These are phyloP conservation scores for Catocala nupta DNA, from an alignment of 2,888 invertebrate species.

Conservation along the genomic window DNA sequence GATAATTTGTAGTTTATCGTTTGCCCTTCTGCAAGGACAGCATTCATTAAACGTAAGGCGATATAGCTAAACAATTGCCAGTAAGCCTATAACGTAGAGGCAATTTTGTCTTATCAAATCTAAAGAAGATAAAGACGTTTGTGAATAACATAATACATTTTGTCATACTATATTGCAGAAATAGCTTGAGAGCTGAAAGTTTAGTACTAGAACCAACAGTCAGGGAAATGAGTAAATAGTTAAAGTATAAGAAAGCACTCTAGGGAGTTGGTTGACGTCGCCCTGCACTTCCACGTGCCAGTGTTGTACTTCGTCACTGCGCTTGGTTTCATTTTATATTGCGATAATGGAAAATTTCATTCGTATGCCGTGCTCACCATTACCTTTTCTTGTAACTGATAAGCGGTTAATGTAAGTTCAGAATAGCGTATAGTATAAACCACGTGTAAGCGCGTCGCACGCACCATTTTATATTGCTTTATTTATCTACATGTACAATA, in stretches of 20 bases:
- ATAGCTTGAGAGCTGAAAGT: slow-evolving; percentile 13
- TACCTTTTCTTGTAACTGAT: slow-evolving; percentile 73
- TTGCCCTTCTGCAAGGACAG: neutral
- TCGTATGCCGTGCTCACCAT: slow-evolving; percentile 72
- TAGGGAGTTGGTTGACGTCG: slow-evolving; percentile 52
- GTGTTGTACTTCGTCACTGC: slow-evolving; percentile 53
- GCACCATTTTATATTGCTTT: slow-evolving; percentile 55
- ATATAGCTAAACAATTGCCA: too few species aligned
- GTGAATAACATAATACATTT: too few species aligned
- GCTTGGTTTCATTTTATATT: slow-evolving; percentile 69
- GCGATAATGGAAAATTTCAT: slow-evolving; percentile 76
- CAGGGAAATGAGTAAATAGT: slow-evolving; percentile 24
- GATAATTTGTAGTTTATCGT: neutral
- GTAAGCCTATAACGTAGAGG: too few species aligned
- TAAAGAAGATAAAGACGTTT: too few species aligned
- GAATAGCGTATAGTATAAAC: slow-evolving; percentile 58
- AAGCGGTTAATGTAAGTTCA: slow-evolving; percentile 65
- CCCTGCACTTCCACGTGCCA: slow-evolving; percentile 65
- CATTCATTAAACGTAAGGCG: too few species aligned
- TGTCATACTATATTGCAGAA: too few species aligned
- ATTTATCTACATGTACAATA: slow-evolving; percentile 48
- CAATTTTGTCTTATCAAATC: too few species aligned
- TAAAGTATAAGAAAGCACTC: slow-evolving; percentile 38
- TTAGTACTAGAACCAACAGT: slow-evolving; percentile 9
- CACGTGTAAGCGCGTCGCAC: slow-evolving; percentile 68